Evolutionary conservation across 2,888 invertebrate species (phyloP), one percentile per base, ranked within the genome.

Genomic region (Apodemia mormo): DNA sequence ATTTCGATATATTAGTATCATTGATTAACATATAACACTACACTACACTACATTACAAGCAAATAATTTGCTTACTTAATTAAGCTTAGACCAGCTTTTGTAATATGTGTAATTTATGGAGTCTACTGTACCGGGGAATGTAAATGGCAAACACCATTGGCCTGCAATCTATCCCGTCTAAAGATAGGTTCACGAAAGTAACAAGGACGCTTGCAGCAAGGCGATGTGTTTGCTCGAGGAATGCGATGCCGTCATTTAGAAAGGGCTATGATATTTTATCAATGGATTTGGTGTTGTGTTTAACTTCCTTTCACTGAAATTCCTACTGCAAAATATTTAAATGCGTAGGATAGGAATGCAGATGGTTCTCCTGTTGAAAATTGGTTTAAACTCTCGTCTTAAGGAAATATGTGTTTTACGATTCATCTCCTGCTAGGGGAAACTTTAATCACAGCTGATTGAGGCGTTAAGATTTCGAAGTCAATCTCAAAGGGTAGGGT

Each of bases 221-320:
- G 58, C 65, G 66, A 68, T 68, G 68, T 58, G 68, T 65, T 67
- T 43, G 67, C 71, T 43, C 40, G 52, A 67, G 71, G 71, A 71
- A 71, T 69, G 71, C 68, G 66, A 33, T 54, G 9, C 64, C n/a
- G 45, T 22, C 66, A 22, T 45, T 61, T 67, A 69, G 71, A 69
- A 43, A 65, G 65, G 69, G 45, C 58, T 30, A 61, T 33, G 58
- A 33, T 61, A 61, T 61, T 61, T 61, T 14, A 58, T 58, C 58
- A 61, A 33, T 61, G 58, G 33, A 61, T 33, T 61, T 33, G 30
- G 33, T 49, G 5, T 61, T 22, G 58, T 14, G 33, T 61, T 61
- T 29, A 61, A 61, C 58, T 61, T 61, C 58, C 58, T 61, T 61
- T 61, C 58, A 61, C 58, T 61, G 58, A 29, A 33, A 61, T 61